Evolutionary conservation across 2,113 vertebrate species (phyloP), one percentile per base, ranked within the genome.

Genomic region (Choloepus hoffmanni): DNA sequence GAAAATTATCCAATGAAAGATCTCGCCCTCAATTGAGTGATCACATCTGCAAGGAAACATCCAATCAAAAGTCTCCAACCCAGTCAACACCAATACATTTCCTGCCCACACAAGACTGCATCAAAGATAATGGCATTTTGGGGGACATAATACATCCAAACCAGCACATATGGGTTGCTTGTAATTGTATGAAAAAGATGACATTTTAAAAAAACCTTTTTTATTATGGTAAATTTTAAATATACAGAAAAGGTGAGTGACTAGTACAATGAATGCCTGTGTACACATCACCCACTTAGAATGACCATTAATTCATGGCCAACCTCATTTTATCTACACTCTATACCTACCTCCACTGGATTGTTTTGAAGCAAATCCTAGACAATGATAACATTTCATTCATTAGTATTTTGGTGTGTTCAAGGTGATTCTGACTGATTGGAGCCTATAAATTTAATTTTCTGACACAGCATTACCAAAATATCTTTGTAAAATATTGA

Each of bases 311-410:
- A 21, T 30, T 82, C n/a, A 12, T 30, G 13, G 12, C 7, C 4
- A n/a, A 19, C 33, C 7, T 16, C 45, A 30, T 43, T 40, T 36
- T 7, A 6, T 63, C 43, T 40, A 24, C 9, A 82, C 4, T 26
- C 7, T 53, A 15, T 4, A 18, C 8, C 14, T 53, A 85, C 60
- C 36, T 63, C 72, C 19, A 9, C 4, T 76, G 23, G 21, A 36
- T 67, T 85, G 45, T 87, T 73, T 53, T 73, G 79, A 93, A 94
- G 28, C 60, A 95, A 48, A 85, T 55, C 26, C 33, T 92, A 36
- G 90, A 63, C 6, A 16, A 7, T 92, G 14, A 0, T 78, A 33
- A 92, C 9, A 53, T 85, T 96, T 87, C 72, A 62, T 30, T 88
- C 5, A 7, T 68, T 28, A 77, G 36, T 81, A 77, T 62, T 81